Percentiles rank a stretch among this genome's conserved stretches.
Conservation (phyloP, 2,888 invertebrate species). For the Horisme vitalbata region DNA sequence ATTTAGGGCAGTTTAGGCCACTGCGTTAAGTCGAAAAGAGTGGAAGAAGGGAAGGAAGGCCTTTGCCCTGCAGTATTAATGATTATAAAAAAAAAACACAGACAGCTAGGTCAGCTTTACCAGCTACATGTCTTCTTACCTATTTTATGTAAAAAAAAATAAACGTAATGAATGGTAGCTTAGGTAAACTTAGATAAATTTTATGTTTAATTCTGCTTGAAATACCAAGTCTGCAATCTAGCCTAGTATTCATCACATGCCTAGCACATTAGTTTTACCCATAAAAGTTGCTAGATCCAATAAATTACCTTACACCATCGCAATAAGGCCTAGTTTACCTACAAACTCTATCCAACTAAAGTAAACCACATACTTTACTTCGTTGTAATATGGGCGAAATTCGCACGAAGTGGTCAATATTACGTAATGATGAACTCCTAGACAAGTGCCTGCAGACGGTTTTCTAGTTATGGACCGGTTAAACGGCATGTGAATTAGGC, state of each 20-base stretch:
- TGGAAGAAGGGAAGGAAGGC: too few species aligned
- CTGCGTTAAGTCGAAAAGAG: too few species aligned
- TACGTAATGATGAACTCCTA: slow-evolving; percentile 7
- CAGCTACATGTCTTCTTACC: too few species aligned
- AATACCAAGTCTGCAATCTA: background rate
- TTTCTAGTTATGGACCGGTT: slow-evolving; percentile 12
- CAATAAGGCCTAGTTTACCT: background rate
- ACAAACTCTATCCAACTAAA: background rate
- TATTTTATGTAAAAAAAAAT: too few species aligned
- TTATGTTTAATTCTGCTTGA: background rate
- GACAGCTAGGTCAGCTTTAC: too few species aligned
- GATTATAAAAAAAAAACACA: too few species aligned
- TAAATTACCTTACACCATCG: background rate
- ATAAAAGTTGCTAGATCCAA: background rate
- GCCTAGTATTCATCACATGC: background rate
- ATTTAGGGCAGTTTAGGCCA: too few species aligned
- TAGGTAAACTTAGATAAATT: background rate
- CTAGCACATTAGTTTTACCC: background rate
- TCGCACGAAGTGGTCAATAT: background rate
- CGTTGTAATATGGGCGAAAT: slow-evolving; percentile 1
- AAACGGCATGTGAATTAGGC: background rate
- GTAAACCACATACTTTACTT: background rate
- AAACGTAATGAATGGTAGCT: too few species aligned
- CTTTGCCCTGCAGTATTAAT: too few species aligned
- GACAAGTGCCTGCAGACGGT: slow-evolving; percentile 5